A percentile compares a stretch with the other conserved stretches of the same genome.
phyloP scores from a whole-genome alignment of 2,797 vertebrate species.

The Numenius phaeopus region DNA sequence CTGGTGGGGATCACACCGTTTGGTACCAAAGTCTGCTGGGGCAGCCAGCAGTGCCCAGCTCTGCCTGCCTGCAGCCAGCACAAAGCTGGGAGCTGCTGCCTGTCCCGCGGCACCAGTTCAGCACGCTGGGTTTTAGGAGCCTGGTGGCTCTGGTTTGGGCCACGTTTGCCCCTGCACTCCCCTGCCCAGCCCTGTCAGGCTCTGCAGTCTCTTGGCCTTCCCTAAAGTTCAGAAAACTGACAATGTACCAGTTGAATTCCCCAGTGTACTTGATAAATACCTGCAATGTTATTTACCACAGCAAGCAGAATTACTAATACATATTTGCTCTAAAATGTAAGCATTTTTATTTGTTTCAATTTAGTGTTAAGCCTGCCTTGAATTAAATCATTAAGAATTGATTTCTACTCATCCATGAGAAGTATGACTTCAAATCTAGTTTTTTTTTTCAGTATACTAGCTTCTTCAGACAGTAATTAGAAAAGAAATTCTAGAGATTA shows the following conservation, averaged over 20 bases:
- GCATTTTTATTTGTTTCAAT: background rate
- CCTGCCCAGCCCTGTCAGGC: background rate
- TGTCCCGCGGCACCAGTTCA: accelerated
- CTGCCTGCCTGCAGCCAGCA: background rate
- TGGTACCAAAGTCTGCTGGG: background rate
- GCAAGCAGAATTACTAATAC: background rate
- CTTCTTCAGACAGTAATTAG: background rate
- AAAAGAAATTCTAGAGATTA: background rate
- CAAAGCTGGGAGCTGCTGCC: background rate
- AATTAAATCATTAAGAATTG: background rate
- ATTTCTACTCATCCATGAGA: background rate
- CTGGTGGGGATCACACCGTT: background rate
- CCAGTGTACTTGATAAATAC: background rate
- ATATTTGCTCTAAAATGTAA: background rate
- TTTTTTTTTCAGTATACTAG: background rate
- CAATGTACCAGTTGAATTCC: background rate
- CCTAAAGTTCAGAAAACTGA: background rate
- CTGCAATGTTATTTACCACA: background rate
- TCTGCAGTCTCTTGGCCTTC: background rate
- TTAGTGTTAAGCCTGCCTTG: background rate
- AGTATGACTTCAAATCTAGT: background rate
- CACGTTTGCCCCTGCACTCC: background rate
- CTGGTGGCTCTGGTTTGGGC: background rate
- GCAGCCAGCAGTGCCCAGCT: accelerated
- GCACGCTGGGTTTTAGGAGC: background rate